These are phyloP conservation scores for Hyposmocoma kahamanoa DNA, from an alignment of 1,140 invertebrate genomes.

Conservation along the genomic window DNA sequence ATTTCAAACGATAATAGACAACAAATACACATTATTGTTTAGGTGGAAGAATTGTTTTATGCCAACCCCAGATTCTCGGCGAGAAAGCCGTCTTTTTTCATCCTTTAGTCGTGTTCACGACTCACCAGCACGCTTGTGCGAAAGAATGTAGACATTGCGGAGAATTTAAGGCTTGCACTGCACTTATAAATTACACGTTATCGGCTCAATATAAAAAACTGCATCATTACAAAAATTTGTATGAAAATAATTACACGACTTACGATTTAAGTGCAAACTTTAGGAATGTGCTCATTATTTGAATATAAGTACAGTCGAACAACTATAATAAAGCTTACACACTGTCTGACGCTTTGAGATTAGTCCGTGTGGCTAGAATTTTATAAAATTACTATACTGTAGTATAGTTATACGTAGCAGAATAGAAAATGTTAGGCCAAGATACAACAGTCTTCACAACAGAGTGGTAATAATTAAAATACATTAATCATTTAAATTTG, in stretches of 20 bases:
- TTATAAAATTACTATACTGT: background rate
- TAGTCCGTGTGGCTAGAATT: background rate
- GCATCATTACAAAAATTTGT: conserved; percentile 42
- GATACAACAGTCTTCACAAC: background rate
- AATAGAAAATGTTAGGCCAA: background rate
- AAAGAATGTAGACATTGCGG: too few species aligned
- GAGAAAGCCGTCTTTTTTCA: background rate
- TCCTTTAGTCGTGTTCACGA: too few species aligned
- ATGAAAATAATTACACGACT: conserved; percentile 48
- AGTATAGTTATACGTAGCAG: background rate
- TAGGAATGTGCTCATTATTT: conserved; percentile 34
- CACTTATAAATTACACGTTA: conserved; percentile 1
- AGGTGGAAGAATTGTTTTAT: conserved; percentile 38
- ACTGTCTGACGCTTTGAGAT: background rate
- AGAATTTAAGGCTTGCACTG: too few species aligned
- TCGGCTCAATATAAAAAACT: conserved; percentile 28
- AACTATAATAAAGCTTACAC: background rate
- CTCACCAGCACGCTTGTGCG: too few species aligned
- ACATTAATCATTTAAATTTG: background rate
- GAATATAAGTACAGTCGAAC: background rate
- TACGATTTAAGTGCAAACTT: conserved; percentile 34
- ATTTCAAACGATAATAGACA: conserved; percentile 20
- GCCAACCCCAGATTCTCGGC: conserved; percentile 4
- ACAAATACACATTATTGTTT: conserved; percentile 44
- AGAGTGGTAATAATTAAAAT: background rate